phyloP scores from a whole-genome alignment of 2,797 vertebrate genomes.

The Acrossocheilus fasciatus region DNA sequence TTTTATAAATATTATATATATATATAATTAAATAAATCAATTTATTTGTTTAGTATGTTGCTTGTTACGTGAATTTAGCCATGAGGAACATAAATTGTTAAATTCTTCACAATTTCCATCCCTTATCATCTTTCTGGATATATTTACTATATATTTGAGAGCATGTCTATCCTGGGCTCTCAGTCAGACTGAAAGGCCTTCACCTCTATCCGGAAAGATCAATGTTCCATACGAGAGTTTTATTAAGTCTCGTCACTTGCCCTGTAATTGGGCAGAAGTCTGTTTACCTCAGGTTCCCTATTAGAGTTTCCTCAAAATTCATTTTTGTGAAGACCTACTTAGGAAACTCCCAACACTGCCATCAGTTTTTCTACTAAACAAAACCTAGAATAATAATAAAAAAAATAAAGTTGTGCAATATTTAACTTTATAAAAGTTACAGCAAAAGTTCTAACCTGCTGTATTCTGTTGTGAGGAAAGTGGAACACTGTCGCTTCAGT shows the following conservation, averaged over 20 bases:
- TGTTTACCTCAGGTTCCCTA: constrained; percentile 11
- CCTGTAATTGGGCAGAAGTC: constrained; percentile 1
- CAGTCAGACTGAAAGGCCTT: not conserved
- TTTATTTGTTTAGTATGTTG: no score
- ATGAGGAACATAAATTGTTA: not conserved
- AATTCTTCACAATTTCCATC: not conserved
- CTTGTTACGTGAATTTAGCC: no score
- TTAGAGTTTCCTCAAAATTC: constrained; percentile 3
- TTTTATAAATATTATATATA: no score
- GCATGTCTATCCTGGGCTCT: not conserved
- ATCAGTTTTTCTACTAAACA: not conserved
- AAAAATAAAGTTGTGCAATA: not conserved
- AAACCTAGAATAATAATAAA: not conserved
- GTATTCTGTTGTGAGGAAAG: not conserved
- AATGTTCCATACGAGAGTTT: constrained; percentile 2
- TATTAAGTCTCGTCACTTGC: constrained; percentile 9
- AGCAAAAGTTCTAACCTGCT: not conserved
- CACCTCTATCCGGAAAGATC: not conserved
- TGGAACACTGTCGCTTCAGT: constrained; percentile 10
- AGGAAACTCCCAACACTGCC: not conserved
- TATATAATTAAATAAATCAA: no score
- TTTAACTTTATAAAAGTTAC: constrained; percentile 26
- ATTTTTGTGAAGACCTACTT: constrained; percentile 3
- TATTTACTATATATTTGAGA: not conserved
- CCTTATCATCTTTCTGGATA: not conserved